phyloP scores from a whole-genome alignment of 2,113 vertebrate species.

The Montifringilla adamsi region DNA sequence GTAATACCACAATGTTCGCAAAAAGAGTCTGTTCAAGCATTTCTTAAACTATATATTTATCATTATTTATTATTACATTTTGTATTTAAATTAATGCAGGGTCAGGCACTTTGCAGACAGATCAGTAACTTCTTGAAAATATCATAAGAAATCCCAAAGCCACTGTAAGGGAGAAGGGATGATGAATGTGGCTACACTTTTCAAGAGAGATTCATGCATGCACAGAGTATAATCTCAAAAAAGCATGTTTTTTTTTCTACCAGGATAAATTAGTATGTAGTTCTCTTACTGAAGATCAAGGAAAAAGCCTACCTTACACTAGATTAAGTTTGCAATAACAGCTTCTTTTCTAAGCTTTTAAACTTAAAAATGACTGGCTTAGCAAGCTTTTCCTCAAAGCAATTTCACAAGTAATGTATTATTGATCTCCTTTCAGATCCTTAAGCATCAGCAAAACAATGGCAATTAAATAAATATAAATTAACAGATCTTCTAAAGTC shows the following conservation, averaged over 20 bases:
- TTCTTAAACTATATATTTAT: background rate
- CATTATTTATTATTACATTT: background rate
- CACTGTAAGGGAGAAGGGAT: background rate
- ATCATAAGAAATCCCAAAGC: background rate
- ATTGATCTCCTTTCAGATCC: background rate
- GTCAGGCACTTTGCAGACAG: background rate
- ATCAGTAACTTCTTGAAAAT: background rate
- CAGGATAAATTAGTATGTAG: background rate
- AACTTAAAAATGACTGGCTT: background rate
- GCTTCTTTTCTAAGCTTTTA: background rate
- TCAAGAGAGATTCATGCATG: background rate
- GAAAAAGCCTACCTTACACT: background rate
- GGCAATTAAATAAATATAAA: background rate
- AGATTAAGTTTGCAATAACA: background rate
- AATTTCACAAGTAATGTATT: background rate
- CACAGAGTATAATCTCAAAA: background rate
- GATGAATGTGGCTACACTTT: rapidly evolving
- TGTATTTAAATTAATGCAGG: background rate
- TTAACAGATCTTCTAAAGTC: background rate
- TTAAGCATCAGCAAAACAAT: background rate
- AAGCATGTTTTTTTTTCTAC: background rate
- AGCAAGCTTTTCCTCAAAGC: background rate
- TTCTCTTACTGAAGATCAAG: background rate
- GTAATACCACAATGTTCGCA: background rate
- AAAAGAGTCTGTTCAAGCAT: background rate